These are phyloP conservation scores for Piaya cayana DNA, from an alignment of 2,113 vertebrate species.

Conservation along the genomic window DNA sequence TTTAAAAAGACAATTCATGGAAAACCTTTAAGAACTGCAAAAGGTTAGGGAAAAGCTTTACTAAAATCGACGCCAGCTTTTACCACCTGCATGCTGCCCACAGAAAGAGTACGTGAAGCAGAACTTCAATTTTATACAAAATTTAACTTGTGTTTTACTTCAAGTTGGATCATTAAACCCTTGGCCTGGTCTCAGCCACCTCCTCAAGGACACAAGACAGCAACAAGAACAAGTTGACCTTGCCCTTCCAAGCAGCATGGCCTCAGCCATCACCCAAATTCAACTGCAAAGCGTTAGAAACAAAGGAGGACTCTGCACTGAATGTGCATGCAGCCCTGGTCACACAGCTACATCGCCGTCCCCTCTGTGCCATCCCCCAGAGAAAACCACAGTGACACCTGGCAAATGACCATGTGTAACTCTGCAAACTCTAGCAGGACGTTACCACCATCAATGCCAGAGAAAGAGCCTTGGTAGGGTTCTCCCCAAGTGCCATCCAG, in stretches of 20 bases:
- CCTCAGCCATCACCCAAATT: neutral
- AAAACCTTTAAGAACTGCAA: neutral
- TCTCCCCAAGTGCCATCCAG: neutral
- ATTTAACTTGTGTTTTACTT: neutral
- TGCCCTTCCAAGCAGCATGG: neutral
- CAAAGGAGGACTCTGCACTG: neutral
- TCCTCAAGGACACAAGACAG: neutral
- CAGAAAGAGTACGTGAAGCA: neutral
- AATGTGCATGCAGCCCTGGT: neutral
- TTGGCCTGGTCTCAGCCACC: neutral
- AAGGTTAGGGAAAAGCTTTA: neutral
- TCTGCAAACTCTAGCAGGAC: neutral
- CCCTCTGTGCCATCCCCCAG: neutral
- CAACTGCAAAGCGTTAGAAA: neutral
- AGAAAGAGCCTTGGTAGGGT: neutral
- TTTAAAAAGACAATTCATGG: neutral
- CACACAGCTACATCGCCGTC: neutral
- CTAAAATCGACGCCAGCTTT: neutral
- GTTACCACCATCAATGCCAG: neutral
- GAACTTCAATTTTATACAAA: neutral
- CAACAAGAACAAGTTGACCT: neutral
- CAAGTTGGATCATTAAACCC: neutral
- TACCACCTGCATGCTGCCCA: fast-evolving
- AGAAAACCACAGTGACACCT: fast-evolving
- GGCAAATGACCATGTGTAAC: neutral